Percentiles rank a stretch among this genome's conserved stretches.
phyloP scores from a whole-genome alignment of 2,888 invertebrate genomes.

The Dromius quadrimaculatus region DNA sequence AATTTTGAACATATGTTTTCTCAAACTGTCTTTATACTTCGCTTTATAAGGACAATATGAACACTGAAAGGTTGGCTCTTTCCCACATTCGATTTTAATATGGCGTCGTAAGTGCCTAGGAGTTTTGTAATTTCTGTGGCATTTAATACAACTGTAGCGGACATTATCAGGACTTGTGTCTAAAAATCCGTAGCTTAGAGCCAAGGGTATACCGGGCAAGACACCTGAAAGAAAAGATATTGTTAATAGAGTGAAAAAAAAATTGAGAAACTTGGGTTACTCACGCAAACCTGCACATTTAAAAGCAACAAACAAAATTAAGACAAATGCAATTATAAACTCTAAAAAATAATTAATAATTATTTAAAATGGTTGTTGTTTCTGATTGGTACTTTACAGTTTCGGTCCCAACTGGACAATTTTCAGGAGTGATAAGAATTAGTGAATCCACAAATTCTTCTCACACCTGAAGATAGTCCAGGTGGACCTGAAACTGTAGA shows the following conservation, averaged over 20 bases:
- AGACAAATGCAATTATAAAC: not conserved
- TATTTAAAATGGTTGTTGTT: too few relatives aligned
- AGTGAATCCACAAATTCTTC: too few relatives aligned
- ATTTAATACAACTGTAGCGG: slow-evolving; percentile 43
- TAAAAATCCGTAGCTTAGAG: slow-evolving; percentile 4
- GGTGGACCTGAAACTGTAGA: too few relatives aligned
- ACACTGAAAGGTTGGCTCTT: slow-evolving; percentile 66
- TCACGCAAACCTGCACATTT: slow-evolving; percentile 2
- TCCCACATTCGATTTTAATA: slow-evolving; percentile 65
- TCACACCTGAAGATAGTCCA: too few relatives aligned
- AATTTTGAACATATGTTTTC: slow-evolving; percentile 59
- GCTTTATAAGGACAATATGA: slow-evolving; percentile 64
- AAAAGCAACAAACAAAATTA: not conserved
- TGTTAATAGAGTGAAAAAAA: not conserved
- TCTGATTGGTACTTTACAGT: too few relatives aligned
- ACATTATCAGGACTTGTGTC: not conserved
- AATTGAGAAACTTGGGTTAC: not conserved
- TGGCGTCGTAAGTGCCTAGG: slow-evolving; percentile 50
- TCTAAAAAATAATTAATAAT: not conserved
- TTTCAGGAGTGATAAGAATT: too few relatives aligned
- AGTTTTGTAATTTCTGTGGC: slow-evolving; percentile 46
- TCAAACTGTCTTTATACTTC: slow-evolving; percentile 62
- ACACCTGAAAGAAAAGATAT: slow-evolving; percentile 10
- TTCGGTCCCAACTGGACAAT: too few relatives aligned
- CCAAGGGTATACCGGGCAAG: not conserved